Base-by-base conservation (phyloP, 2,888 invertebrate genomes). In the Epinotia ramella region DNA sequence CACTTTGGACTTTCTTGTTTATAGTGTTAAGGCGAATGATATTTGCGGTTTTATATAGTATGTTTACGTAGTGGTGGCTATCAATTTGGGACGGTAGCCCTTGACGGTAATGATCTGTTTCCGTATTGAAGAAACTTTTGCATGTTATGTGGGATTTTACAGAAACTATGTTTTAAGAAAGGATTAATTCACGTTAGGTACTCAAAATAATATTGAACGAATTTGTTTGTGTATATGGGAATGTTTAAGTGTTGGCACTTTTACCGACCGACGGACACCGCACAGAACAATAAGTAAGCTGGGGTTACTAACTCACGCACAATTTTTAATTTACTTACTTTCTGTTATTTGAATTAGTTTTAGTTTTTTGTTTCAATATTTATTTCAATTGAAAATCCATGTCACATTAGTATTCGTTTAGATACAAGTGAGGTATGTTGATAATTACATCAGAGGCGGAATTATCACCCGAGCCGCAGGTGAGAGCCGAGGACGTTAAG, bases 1-100 rank as follows among this genome's bases (percentile, higher is more conserved):
- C 77, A 79, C 72, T 66, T 70, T 76, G n/a, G 63, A 57, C 69
- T 70, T 70, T 59, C 7, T 44, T 60, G 18, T 20, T 28, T 65
- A 16, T 57, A 57, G 57, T 56, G 60, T 28, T 49, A 28, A 20
- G 16, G 59, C 68, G 57, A 65, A 68, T 57, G 11, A 28, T 57
- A 16, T 57, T 59, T 68, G 20, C 57, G 12, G 44, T 56, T 40
- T 18, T 40, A 57, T n/a, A n/a, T n/a, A n/a, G n/a, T n/a, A n/a
- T n/a, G n/a, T n/a, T n/a, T n/a, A n/a, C n/a, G n/a, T n/a, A n/a
- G n/a, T n/a, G n/a, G n/a, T n/a, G n/a, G n/a, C n/a, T n/a, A n/a
- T n/a, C n/a, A n/a, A n/a, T n/a, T n/a, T n/a, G n/a, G n/a, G n/a
- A n/a, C n/a, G n/a, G n/a, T n/a, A n/a, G n/a, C n/a, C n/a, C n/a